Conservation (phyloP, 2,888 invertebrate species). For the Galerucella nymphaeae region DNA sequence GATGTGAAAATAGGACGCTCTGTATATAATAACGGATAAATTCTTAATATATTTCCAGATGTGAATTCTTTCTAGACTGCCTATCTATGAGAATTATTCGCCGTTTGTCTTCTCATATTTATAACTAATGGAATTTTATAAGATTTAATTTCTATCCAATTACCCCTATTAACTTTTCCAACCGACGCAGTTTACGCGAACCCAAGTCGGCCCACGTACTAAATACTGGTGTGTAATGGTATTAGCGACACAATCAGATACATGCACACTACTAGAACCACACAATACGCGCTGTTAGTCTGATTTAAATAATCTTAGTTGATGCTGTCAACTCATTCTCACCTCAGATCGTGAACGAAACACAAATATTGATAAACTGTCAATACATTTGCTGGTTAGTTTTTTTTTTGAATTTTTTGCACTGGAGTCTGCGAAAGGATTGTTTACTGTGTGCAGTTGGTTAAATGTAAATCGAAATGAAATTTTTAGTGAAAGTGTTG, state of each 20-base stretch:
- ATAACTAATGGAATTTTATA: not conserved
- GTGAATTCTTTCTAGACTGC: not conserved
- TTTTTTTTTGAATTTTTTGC: not conserved
- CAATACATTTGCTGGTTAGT: slow-evolving; percentile 1
- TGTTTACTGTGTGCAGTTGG: not conserved
- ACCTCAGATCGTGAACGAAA: slow-evolving; percentile 21
- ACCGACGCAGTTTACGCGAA: not conserved
- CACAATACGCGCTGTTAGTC: slow-evolving; percentile 26
- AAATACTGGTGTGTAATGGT: slow-evolving; percentile 19
- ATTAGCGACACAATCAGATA: slow-evolving; percentile 28
- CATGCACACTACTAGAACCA: slow-evolving; percentile 3
- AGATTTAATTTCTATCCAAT: slow-evolving; percentile 1
- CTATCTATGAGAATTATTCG: not conserved
- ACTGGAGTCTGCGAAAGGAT: slow-evolving; percentile 4
- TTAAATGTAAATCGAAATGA: slow-evolving; percentile 37
- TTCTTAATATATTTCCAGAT: no score
- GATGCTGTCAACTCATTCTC: slow-evolving; percentile 30
- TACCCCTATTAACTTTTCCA: slow-evolving; percentile 1
- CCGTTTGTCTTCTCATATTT: not conserved
- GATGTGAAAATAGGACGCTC: no score
- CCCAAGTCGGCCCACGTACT: slow-evolving; percentile 14
- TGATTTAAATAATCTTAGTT: slow-evolving; percentile 27
- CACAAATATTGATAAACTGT: slow-evolving; percentile 8
- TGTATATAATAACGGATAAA: no score
- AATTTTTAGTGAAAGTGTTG: slow-evolving; percentile 39